These are phyloP conservation scores for Acanthosepion esculentum DNA, from an alignment of 2,888 invertebrate species.

Conservation along the genomic window DNA sequence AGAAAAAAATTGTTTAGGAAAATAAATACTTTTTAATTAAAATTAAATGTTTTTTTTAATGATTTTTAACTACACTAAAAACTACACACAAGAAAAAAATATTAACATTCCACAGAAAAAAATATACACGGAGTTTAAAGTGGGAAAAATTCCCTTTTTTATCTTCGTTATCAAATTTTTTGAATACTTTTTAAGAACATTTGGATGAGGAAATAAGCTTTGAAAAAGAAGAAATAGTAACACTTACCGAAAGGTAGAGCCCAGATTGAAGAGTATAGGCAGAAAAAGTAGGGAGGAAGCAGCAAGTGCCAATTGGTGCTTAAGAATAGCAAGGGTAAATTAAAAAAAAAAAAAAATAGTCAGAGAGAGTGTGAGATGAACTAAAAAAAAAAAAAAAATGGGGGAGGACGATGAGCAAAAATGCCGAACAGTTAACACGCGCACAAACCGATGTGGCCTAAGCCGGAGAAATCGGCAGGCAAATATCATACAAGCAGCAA, in stretches of 20 bases:
- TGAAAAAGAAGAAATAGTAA: neutral
- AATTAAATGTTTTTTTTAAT: too few species aligned
- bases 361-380: neutral
- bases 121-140: too few species aligned
- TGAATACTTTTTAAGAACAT: neutral
- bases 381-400: neutral
- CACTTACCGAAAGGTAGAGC: conserved; percentile 33
- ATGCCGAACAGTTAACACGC: conserved; percentile 33
- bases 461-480: conserved; percentile 20
- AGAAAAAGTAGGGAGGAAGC: neutral
- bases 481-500: neutral
- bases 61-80: too few species aligned
- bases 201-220: neutral
- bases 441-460: neutral
- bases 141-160: too few species aligned
- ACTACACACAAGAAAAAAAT: too few species aligned
- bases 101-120: too few species aligned
- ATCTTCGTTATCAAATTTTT: neutral
- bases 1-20: too few species aligned
- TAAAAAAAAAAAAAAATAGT: neutral
- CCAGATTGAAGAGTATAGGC: neutral
- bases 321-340: neutral
- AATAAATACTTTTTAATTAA: too few species aligned
- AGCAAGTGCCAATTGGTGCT: neutral
- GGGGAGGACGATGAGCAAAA: neutral